These are phyloP conservation scores for Pteronotus mesoamericanus DNA, from an alignment of 2,797 vertebrate species.

Conservation along the genomic window DNA sequence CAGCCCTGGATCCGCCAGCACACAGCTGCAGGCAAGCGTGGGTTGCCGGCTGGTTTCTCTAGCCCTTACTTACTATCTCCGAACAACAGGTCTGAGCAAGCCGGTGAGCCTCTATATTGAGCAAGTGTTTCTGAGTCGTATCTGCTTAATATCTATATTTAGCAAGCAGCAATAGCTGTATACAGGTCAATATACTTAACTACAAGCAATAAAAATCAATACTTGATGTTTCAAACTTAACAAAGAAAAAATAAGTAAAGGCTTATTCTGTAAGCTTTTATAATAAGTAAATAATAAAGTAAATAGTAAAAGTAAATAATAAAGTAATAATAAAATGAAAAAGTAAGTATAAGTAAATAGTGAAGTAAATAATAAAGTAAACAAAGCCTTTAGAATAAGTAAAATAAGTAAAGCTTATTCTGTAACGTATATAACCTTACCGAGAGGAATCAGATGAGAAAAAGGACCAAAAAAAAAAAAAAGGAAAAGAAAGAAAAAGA, in stretches of 20 bases:
- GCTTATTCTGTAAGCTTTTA: too few relatives aligned
- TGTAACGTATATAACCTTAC: too few relatives aligned
- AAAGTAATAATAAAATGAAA: too few relatives aligned
- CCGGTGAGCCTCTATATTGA: neutral
- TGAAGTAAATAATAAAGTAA: too few relatives aligned
- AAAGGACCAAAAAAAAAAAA: rapidly evolving
- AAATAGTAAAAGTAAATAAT: too few relatives aligned
- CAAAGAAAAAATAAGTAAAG: neutral
- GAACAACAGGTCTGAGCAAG: neutral
- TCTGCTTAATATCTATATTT: neutral
- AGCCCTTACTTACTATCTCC: neutral
- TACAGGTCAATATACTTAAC: neutral
- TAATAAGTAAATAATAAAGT: too few relatives aligned
- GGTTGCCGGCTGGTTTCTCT: neutral
- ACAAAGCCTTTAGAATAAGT: too few relatives aligned
- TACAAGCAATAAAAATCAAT: neutral
- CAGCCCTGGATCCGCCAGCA: neutral
- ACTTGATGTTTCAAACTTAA: neutral
- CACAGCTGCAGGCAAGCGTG: neutral
- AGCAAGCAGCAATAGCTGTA: neutral
- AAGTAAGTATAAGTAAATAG: too few relatives aligned
- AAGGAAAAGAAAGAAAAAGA: neutral
- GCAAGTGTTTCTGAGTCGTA: neutral
- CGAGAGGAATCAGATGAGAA: neutral
- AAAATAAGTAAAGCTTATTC: neutral